Base-by-base conservation (phyloP, 1,140 invertebrate genomes). In the Bombus waltoni region DNA sequence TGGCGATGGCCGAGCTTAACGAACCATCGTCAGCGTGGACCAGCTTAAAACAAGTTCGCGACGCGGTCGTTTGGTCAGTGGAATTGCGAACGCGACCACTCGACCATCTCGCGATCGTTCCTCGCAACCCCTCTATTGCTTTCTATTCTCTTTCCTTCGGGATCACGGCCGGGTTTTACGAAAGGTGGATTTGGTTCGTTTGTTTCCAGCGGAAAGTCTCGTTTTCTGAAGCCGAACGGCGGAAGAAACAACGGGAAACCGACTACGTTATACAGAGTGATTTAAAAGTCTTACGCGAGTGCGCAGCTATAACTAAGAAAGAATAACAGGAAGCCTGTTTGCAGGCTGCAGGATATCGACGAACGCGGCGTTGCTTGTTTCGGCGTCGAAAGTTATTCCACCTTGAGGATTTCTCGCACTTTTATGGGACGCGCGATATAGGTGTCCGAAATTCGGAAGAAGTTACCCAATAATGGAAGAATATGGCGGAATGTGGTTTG, bases 1-100 rank as follows among this genome's bases (percentile, higher is more conserved):
- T 42, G 62, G 40, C 68, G 70, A 83, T 57, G 62, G 25, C 47
- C 22, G 11, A 8, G 38, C 75, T 71, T 78, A 71, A 62, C 74
- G 75, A 78, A 40, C 75, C 59, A 38, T 59, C 62, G 72, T 32
- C 25, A 62, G n/a, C 40, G 13, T 53, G 10, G 35, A 28, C 74
- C 22, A 35, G 35, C 44, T 53, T 28, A n/a, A 77, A 57, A 59
- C 28, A 71, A 66, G 32, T 66, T n/a, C 47, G 38, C 44, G 35
- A 62, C 28, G 44, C 6, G 28, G 62, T 40, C 42, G 72, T 82
- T 75, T 66, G 57, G 72, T 47, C 80, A 35, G 5, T 8, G 40
- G 15, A 44, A 74, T 47, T 65, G 72, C 44, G 72, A 74, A 53
- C 72, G 38, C 11, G 38, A 8, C 70, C 40, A 15, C n/a, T 65